Percentiles rank a stretch among this genome's conserved stretches.
These are phyloP conservation scores for Ptilorrhoa leucosticta DNA, from an alignment of 2,113 vertebrate species.

Conservation along the genomic window DNA sequence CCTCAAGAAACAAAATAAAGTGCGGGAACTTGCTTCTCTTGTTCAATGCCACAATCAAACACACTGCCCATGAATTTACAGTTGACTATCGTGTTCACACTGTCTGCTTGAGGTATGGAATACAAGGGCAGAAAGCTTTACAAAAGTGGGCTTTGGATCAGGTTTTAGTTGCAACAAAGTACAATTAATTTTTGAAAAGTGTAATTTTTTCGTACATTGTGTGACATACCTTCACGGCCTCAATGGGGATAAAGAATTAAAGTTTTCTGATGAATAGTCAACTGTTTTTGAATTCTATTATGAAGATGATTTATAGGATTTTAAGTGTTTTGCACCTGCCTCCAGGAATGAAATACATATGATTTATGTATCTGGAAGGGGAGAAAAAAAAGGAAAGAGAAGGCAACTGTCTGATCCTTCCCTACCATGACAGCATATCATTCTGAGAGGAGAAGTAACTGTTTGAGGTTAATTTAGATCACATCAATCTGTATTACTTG, in stretches of 20 bases:
- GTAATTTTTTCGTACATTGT: not conserved
- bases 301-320: not conserved
- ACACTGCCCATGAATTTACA: not conserved
- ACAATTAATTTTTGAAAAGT: not conserved
- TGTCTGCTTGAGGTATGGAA: not conserved
- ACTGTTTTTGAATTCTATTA: not conserved
- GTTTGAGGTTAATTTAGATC: conserved; percentile 59
- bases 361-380: not conserved
- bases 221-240: not conserved
- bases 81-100: not conserved
- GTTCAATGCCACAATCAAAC: not conserved
- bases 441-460: conserved; percentile 44
- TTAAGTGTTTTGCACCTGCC: not conserved
- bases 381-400: not conserved
- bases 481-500: conserved; percentile 62
- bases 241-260: not conserved
- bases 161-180: not conserved
- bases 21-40: not conserved
- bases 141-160: not conserved
- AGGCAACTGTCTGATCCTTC: not conserved
- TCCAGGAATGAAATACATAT: not conserved
- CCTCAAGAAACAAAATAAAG: not conserved
- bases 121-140: not conserved
- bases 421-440: not conserved
- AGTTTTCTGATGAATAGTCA: not conserved